These are phyloP conservation scores for Dendrolimus punctatus DNA, from an alignment of 1,140 invertebrate species.

Conservation along the genomic window DNA sequence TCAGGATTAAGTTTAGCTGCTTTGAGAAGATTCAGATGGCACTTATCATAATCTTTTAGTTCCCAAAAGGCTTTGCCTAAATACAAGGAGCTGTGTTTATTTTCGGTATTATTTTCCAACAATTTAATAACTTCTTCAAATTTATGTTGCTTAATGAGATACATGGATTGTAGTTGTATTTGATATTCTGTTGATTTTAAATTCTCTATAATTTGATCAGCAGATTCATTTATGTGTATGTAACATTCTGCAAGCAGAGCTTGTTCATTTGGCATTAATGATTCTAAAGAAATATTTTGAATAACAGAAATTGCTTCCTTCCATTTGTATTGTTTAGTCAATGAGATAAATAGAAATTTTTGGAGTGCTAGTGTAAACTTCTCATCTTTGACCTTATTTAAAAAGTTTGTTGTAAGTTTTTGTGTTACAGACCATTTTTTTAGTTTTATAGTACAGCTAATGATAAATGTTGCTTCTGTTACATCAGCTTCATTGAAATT, in stretches of 20 bases:
- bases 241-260: conserved; percentile 49
- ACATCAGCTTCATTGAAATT: conserved; percentile 51
- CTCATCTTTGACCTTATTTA: conserved; percentile 43
- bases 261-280: conserved; percentile 31
- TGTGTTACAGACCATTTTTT: conserved; percentile 75
- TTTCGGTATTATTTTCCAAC: conserved; percentile 61
- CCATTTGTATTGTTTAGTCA: conserved; percentile 68
- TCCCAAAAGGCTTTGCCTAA: conserved; percentile 80
- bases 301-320: conserved; percentile 45
- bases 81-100: conserved; percentile 73
- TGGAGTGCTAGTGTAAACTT: conserved; percentile 33
- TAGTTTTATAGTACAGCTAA: conserved; percentile 71
- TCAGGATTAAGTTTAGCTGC: conserved; percentile 82
- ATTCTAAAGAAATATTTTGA: conserved; percentile 34
- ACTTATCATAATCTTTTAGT: conserved; percentile 74
- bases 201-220: conserved; percentile 33
- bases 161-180: conserved; percentile 45
- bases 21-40: conserved; percentile 78
- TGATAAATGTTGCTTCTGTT: conserved; percentile 50
- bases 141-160: conserved; percentile 65
- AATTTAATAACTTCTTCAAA: conserved; percentile 71
- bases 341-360: conserved; percentile 48
- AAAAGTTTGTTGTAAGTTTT: conserved; percentile 64
- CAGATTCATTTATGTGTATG: conserved; percentile 43
- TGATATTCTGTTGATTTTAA: conserved; percentile 39